These are phyloP conservation scores for Phrynocephalus vlangalii DNA, from an alignment of 2,797 vertebrate genomes.

Conservation along the genomic window DNA sequence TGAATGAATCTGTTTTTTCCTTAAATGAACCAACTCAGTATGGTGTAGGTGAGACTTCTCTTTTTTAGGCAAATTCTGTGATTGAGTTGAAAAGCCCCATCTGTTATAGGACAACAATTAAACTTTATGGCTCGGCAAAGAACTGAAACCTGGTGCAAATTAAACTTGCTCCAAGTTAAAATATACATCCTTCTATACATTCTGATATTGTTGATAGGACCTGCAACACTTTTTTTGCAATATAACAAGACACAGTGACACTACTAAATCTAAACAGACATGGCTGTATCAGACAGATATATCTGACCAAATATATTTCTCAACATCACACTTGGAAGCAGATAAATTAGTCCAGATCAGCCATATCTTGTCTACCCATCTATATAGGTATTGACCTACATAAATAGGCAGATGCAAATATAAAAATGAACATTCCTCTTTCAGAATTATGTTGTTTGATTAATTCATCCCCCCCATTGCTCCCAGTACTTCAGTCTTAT, in stretches of 20 bases:
- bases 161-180: no score
- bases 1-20: not conserved
- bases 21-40: not conserved
- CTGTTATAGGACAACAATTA: not conserved
- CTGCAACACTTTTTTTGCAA: not conserved
- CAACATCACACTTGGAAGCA: not conserved
- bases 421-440: not conserved
- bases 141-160: no score
- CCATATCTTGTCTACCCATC: not conserved
- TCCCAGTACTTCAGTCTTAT: not conserved
- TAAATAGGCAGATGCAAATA: not conserved
- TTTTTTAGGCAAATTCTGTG: not conserved
- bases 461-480: not conserved
- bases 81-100: not conserved
- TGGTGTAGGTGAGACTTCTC: no score
- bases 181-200: no score
- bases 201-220: no score
- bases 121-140: no score
- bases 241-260: not conserved
- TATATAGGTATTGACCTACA: not conserved
- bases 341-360: not conserved
- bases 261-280: not conserved
- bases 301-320: not conserved
- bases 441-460: not conserved
- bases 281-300: not conserved